Conservation (phyloP, 2,888 invertebrate species). For the Nephrotoma flavescens region DNA sequence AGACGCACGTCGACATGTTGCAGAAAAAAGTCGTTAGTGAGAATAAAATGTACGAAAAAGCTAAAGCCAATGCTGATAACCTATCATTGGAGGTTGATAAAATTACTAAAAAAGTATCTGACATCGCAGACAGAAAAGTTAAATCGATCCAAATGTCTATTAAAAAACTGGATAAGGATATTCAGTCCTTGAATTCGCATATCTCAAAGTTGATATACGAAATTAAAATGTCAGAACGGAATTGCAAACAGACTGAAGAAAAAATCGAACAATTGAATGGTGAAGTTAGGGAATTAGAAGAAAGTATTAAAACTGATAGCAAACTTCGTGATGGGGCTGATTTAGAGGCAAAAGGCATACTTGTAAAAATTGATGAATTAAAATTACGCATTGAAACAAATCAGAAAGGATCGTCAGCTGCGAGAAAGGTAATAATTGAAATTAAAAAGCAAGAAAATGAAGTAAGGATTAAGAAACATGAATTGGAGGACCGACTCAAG, state of each 20-base stretch:
- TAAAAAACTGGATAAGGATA: slow-evolving; percentile 47
- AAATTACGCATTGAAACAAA: slow-evolving; percentile 41
- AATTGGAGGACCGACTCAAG: slow-evolving; percentile 55
- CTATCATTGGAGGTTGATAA: slow-evolving; percentile 46
- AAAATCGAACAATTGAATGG: slow-evolving; percentile 58
- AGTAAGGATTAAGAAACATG: slow-evolving; percentile 53
- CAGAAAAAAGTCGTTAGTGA: slow-evolving; percentile 38
- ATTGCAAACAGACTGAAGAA: slow-evolving; percentile 58
- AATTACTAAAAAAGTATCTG: slow-evolving; percentile 51
- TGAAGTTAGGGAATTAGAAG: slow-evolving; percentile 54
- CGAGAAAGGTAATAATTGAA: slow-evolving; percentile 48
- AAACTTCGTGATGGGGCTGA: slow-evolving; percentile 43
- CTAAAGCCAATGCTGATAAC: slow-evolving; percentile 38
- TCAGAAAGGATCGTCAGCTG: slow-evolving; percentile 38
- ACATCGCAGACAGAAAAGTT: slow-evolving; percentile 52
- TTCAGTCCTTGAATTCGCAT: slow-evolving; percentile 55
- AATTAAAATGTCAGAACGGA: slow-evolving; percentile 50
- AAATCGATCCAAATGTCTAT: slow-evolving; percentile 57
- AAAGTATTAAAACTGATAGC: slow-evolving; percentile 42
- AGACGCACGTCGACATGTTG: slow-evolving; percentile 20
- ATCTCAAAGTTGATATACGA: slow-evolving; percentile 53
- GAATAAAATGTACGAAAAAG: slow-evolving; percentile 37
- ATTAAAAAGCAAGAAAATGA: slow-evolving; percentile 50
- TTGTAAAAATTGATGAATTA: slow-evolving; percentile 40
- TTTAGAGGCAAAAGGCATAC: slow-evolving; percentile 36